Percentiles rank a stretch among this genome's conserved stretches.
These are phyloP conservation scores for Bradypodion ventrale DNA, from an alignment of 2,797 vertebrate genomes.

Conservation along the genomic window DNA sequence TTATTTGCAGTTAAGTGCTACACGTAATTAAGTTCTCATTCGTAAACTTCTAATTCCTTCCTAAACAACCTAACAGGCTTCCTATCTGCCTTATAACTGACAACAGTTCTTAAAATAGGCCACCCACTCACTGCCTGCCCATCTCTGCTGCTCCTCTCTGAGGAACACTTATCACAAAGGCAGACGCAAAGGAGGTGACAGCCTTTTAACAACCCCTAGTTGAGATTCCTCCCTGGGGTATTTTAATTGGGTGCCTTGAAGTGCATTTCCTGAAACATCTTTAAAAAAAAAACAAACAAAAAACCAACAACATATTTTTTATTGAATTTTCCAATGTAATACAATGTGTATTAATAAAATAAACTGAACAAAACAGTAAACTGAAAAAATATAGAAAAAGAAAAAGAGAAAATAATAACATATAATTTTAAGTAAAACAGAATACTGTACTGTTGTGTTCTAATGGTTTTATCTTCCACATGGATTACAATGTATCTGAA, in stretches of 20 bases:
- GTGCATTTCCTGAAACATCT: neutral
- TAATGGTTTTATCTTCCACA: too few relatives aligned
- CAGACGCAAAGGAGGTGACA: neutral
- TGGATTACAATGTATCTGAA: too few relatives aligned
- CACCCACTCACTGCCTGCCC: neutral
- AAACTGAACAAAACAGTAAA: too few relatives aligned
- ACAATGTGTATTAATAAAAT: too few relatives aligned
- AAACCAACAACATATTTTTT: too few relatives aligned
- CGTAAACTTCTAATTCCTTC: neutral
- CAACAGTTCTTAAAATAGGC: slow-evolving; percentile 41
- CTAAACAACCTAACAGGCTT: neutral
- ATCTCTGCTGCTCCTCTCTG: neutral
- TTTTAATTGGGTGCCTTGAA: neutral
- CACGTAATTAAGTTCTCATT: neutral
- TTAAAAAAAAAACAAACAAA: too few relatives aligned
- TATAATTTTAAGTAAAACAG: too few relatives aligned
- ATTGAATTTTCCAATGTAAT: too few relatives aligned
- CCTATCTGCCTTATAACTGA: slow-evolving; percentile 24
- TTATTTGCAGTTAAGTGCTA: neutral
- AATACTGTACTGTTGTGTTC: too few relatives aligned
- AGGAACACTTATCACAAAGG: neutral
- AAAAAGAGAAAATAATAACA: too few relatives aligned
- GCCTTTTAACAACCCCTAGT: neutral
- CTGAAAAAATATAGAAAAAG: too few relatives aligned
- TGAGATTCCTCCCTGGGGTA: slow-evolving; percentile 3